A percentile compares a stretch with the other conserved stretches of the same genome.
phyloP scores from a whole-genome alignment of 2,888 invertebrate species.

The Drosophila ezoana region DNA sequence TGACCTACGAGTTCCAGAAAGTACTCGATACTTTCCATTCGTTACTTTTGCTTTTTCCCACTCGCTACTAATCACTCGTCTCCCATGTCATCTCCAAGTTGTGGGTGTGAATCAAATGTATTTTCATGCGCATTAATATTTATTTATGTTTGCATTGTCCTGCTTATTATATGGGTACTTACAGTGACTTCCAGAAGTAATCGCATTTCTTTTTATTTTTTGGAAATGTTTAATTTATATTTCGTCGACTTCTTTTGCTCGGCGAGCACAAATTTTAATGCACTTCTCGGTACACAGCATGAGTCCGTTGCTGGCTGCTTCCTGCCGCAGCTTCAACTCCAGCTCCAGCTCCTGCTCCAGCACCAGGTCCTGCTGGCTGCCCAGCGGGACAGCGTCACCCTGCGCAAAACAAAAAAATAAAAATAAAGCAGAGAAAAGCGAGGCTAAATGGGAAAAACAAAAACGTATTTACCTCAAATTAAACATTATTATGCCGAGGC shows the following conservation, averaged over 20 bases:
- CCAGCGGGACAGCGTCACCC: slow-evolving; percentile 47
- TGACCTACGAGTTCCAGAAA: no score
- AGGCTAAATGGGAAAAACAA: slow-evolving; percentile 63
- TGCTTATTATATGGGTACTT: slow-evolving; percentile 21
- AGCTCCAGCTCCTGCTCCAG: slow-evolving; percentile 11
- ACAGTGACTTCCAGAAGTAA: slow-evolving; percentile 23
- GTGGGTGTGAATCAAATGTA: slow-evolving; percentile 9
- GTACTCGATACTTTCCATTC: background rate
- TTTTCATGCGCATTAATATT: slow-evolving; percentile 21
- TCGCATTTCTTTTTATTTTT: slow-evolving; percentile 8
- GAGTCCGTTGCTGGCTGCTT: slow-evolving; percentile 17
- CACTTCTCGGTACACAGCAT: slow-evolving; percentile 55
- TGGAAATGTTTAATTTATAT: slow-evolving; percentile 53
- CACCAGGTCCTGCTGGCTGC: slow-evolving; percentile 30
- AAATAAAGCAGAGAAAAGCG: slow-evolving; percentile 20
- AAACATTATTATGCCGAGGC: slow-evolving; percentile 83
- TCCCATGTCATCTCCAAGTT: background rate
- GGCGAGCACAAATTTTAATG: slow-evolving; percentile 64
- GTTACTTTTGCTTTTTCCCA: background rate
- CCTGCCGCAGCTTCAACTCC: slow-evolving; percentile 2
- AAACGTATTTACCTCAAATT: slow-evolving; percentile 84
- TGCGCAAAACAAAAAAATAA: background rate
- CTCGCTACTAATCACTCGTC: background rate
- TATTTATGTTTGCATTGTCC: slow-evolving; percentile 16
- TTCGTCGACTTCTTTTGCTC: slow-evolving; percentile 21